Percentiles rank a stretch among this genome's conserved stretches.
Conservation (phyloP, 2,797 vertebrate species). For the Sardinella longiceps region DNA sequence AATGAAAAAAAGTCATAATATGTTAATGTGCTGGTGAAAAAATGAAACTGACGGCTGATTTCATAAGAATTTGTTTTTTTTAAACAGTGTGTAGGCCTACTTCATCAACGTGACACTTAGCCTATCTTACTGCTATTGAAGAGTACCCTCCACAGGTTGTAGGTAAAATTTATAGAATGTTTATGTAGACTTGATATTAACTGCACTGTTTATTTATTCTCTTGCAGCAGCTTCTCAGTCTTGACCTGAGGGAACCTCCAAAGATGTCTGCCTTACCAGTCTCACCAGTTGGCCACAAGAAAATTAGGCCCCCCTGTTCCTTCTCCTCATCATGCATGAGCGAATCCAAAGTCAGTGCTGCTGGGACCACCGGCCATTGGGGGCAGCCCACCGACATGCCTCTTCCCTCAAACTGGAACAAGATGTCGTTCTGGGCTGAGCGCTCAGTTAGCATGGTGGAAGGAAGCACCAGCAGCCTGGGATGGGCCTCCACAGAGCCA, state of each 20-base stretch:
- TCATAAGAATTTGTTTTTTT: too few species aligned
- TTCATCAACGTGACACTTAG: too few species aligned
- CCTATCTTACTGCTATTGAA: neutral
- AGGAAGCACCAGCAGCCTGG: constrained; percentile 41
- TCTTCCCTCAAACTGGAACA: constrained; percentile 38
- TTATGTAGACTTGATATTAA: neutral
- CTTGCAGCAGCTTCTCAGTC: constrained; percentile 54
- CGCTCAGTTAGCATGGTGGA: constrained; percentile 66
- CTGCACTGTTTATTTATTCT: neutral
- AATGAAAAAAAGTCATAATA: too few species aligned
- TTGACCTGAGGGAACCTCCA: constrained; percentile 50
- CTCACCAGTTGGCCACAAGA: constrained; percentile 44
- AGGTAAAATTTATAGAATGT: neutral
- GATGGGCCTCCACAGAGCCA: constrained; percentile 38
- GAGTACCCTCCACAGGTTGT: neutral
- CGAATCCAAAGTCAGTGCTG: neutral
- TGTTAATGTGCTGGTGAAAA: too few species aligned
- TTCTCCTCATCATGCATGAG: constrained; percentile 31
- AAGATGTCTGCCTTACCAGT: constrained; percentile 16
- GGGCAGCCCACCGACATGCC: constrained; percentile 45
- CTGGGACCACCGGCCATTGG: constrained; percentile 35
- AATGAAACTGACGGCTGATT: too few species aligned
- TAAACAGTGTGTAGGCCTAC: too few species aligned
- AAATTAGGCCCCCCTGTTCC: constrained; percentile 41
- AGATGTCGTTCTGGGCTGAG: constrained; percentile 57